phyloP scores from a whole-genome alignment of 1,140 invertebrate species.

The Pinna nobilis region DNA sequence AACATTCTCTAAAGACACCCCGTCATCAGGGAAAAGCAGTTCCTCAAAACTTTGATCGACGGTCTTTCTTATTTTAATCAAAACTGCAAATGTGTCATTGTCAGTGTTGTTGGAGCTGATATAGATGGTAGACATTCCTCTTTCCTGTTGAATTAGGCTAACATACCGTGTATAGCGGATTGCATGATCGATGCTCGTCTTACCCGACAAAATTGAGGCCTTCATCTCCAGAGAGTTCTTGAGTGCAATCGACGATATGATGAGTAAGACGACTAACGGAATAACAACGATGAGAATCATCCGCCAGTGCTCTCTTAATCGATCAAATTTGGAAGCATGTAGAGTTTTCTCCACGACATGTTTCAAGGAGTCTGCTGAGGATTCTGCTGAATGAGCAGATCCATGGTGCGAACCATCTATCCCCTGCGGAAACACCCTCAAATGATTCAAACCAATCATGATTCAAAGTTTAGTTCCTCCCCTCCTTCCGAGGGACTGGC shows the following conservation, averaged over 20 bases:
- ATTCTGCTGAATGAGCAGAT: background rate
- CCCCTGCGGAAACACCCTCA: too few relatives aligned
- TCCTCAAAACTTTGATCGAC: background rate
- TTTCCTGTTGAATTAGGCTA: slow-evolving; percentile 2
- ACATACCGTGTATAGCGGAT: background rate
- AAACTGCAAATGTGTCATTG: background rate
- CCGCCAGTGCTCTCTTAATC: background rate
- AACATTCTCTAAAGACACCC: background rate
- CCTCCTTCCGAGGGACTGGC: too few relatives aligned
- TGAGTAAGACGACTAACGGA: background rate
- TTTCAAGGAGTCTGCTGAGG: background rate
- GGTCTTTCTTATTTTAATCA: background rate
- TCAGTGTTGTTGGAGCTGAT: background rate
- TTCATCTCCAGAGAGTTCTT: background rate
- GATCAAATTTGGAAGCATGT: background rate
- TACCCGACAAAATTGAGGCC: background rate
- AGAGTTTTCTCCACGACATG: background rate
- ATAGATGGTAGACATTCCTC: slow-evolving; percentile 1
- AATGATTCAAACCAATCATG: too few relatives aligned
- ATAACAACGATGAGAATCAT: slow-evolving; percentile 14
- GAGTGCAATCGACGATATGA: slow-evolving; percentile 1
- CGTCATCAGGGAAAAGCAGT: background rate
- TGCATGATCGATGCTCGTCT: background rate
- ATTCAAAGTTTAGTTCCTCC: too few relatives aligned
- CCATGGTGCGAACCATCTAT: too few relatives aligned